Percentiles rank a stretch among this genome's conserved stretches.
Conservation (phyloP, 2,888 invertebrate genomes). For the Caenorhabditis sulstoni region DNA sequence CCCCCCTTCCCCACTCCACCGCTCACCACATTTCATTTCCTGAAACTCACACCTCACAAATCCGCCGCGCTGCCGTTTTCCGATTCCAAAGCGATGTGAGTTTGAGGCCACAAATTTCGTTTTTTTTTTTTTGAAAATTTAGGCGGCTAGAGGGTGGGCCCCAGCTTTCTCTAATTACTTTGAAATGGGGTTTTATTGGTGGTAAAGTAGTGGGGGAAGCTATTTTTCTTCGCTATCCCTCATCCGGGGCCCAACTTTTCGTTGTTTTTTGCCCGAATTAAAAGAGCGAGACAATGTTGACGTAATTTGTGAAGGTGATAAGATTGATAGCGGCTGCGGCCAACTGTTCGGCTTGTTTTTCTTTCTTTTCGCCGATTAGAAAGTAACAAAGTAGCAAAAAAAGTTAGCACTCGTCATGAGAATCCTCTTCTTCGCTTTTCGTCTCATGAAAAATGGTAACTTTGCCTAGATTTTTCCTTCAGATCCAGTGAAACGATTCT, state of each 20-base stretch:
- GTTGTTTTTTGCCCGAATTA: too few relatives aligned
- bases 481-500: not conserved
- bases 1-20: too few relatives aligned
- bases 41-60: not conserved
- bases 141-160: slow-evolving; percentile 11
- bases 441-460: too few relatives aligned
- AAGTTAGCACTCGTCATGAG: too few relatives aligned
- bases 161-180: slow-evolving; percentile 55
- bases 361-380: too few relatives aligned
- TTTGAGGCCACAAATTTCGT: not conserved
- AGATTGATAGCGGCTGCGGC: too few relatives aligned
- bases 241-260: too few relatives aligned
- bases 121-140: not conserved
- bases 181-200: slow-evolving; percentile 48
- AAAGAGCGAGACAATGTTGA: too few relatives aligned
- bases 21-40: slow-evolving; percentile 4
- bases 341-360: too few relatives aligned
- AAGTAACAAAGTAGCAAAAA: too few relatives aligned
- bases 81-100: not conserved
- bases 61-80: not conserved
- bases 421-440: slow-evolving; percentile 13
- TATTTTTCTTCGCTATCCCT: not conserved
- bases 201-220: not conserved
- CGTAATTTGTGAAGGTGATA: too few relatives aligned
- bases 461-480: too few relatives aligned